A percentile compares a stretch with the other conserved stretches of the same genome.
These are phyloP conservation scores for Eubasilissa regina DNA, from an alignment of 1,140 invertebrate genomes.

Conservation along the genomic window DNA sequence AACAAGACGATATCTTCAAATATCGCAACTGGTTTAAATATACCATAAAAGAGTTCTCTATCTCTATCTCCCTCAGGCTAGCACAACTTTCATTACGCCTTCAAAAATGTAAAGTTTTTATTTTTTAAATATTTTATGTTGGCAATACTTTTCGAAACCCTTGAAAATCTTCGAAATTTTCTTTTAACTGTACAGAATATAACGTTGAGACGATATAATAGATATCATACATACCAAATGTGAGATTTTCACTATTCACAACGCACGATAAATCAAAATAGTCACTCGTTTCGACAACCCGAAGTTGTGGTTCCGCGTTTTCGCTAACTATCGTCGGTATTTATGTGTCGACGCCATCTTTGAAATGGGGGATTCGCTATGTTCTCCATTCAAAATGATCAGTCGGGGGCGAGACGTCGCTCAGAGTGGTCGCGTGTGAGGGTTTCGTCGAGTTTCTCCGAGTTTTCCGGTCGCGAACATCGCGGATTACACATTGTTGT, in stretches of 20 bases:
- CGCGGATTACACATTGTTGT: neutral
- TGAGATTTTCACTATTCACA: neutral
- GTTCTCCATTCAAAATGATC: conserved; percentile 1
- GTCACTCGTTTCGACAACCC: neutral
- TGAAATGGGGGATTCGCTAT: neutral
- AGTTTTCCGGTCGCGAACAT: neutral
- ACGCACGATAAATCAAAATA: neutral
- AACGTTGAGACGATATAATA: too few relatives aligned
- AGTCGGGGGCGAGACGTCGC: neutral
- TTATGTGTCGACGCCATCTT: conserved; percentile 26
- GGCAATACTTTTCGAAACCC: too few relatives aligned
- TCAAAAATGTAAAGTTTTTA: too few relatives aligned
- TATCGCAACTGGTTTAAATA: too few relatives aligned
- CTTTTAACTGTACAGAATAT: too few relatives aligned
- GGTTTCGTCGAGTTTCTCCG: neutral
- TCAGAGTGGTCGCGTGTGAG: neutral
- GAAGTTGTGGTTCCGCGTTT: neutral
- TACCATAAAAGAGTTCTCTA: too few relatives aligned
- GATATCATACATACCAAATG: too few relatives aligned
- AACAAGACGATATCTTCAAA: too few relatives aligned
- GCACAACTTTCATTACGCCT: too few relatives aligned
- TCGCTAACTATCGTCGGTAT: conserved; percentile 11
- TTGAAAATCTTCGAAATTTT: too few relatives aligned
- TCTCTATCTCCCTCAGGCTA: too few relatives aligned
- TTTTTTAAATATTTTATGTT: too few relatives aligned